Conservation (phyloP, 2,113 vertebrate genomes). For the Notothenia rossii region DNA sequence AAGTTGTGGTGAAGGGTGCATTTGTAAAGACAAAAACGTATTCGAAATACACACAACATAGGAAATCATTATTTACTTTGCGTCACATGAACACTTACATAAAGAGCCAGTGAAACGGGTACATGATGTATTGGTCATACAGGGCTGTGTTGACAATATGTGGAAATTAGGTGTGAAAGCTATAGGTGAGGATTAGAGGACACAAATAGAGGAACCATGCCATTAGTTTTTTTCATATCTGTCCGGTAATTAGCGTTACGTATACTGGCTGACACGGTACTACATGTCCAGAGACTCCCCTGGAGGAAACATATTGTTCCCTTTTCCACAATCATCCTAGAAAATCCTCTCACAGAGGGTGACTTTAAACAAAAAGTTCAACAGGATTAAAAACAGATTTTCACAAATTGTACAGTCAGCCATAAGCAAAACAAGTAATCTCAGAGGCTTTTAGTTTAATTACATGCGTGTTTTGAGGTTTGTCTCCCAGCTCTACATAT, state of each 20-base stretch:
- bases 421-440: slow-evolving; percentile 32
- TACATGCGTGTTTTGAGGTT: slow-evolving; percentile 39
- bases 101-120: background rate
- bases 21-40: background rate
- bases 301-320: slow-evolving; percentile 64
- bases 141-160: background rate
- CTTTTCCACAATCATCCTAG: slow-evolving; percentile 38
- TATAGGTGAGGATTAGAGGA: slow-evolving; percentile 16
- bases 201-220: slow-evolving; percentile 1
- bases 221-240: slow-evolving; percentile 13
- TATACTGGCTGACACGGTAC: slow-evolving; percentile 16
- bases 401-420: slow-evolving; percentile 10
- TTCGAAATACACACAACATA: background rate
- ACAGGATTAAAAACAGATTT: slow-evolving; percentile 65
- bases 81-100: slow-evolving; percentile 13
- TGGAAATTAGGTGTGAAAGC: slow-evolving; percentile 43
- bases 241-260: slow-evolving; percentile 22
- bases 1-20: background rate
- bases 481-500: slow-evolving; percentile 17
- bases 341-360: slow-evolving; percentile 59
- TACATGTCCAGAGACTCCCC: slow-evolving; percentile 37
- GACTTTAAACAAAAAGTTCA: slow-evolving; percentile 70
- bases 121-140: slow-evolving; percentile 30
- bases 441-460: slow-evolving; percentile 39
- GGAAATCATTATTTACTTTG: background rate